These are phyloP conservation scores for Luffia ferchaultella DNA, from an alignment of 2,888 invertebrate genomes.

Conservation along the genomic window DNA sequence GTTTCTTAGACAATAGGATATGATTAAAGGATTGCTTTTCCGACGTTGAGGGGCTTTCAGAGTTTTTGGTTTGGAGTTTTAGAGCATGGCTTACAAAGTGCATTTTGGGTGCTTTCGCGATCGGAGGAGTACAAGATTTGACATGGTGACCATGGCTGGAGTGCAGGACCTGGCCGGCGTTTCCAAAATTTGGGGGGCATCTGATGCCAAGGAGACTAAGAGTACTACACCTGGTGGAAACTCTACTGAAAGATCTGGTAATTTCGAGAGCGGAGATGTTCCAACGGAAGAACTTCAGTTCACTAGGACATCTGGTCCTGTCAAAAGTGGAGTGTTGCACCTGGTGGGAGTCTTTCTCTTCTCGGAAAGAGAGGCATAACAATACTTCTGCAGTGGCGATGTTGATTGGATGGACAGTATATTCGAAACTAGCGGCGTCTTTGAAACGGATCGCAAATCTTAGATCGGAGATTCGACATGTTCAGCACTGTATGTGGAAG, in stretches of 20 bases:
- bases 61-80: not conserved
- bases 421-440: not conserved
- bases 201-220: not conserved
- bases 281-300: too few species aligned
- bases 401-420: not conserved
- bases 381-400: too few species aligned
- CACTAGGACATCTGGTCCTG: not conserved
- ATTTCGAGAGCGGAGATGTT: too few species aligned
- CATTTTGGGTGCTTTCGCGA: conserved; percentile 1
- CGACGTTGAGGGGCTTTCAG: too few species aligned
- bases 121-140: too few species aligned
- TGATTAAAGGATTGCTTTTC: not conserved
- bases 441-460: not conserved
- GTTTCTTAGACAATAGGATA: not conserved
- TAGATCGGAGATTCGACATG: conserved; percentile 1
- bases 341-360: not conserved
- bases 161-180: not conserved
- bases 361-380: too few species aligned
- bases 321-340: not conserved
- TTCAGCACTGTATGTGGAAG: conserved; percentile 1
- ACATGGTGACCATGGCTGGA: too few species aligned
- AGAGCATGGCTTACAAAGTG: conserved; percentile 1
- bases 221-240: not conserved
- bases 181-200: not conserved
- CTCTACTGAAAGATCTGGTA: too few species aligned